Evolutionary conservation across 37 sponge, comb jelly and placozoan species (phyloP).

Genomic region (Tethya wilhelma): DNA sequence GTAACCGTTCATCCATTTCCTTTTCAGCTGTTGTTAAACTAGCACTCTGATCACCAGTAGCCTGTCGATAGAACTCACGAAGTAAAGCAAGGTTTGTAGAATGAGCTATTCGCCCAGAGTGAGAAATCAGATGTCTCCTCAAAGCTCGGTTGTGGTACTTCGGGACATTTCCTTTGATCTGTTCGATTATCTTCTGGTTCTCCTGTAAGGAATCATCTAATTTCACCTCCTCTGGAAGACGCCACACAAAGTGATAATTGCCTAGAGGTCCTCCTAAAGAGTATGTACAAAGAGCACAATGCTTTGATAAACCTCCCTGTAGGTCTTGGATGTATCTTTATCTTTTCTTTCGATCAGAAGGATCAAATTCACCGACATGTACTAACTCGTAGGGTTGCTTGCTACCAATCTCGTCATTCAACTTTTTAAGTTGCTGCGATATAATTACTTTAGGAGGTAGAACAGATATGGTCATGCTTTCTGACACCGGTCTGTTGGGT

Average conservation of each 20-base stretch:
- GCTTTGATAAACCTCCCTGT: slow-evolving; percentile 9
- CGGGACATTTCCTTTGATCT: slow-evolving; percentile 28
- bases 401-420: too few species aligned
- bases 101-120: slow-evolving; percentile 27
- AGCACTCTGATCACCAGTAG: background rate
- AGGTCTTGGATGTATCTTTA: background rate
- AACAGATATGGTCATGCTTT: too few species aligned
- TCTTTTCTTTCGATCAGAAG: background rate
- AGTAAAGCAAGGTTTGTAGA: background rate
- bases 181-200: slow-evolving; percentile 22
- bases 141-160: slow-evolving; percentile 27
- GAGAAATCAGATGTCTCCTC: slow-evolving; percentile 28
- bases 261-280: slow-evolving; percentile 43
- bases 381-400: too few species aligned
- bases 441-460: too few species aligned
- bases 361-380: too few species aligned
- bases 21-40: background rate
- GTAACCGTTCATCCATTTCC: slow-evolving; percentile 19
- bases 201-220: slow-evolving; percentile 34
- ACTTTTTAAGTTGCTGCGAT: too few species aligned
- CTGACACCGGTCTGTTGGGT: too few species aligned
- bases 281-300: slow-evolving; percentile 34
- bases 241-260: slow-evolving; percentile 41
- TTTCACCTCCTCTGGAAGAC: slow-evolving; percentile 33
- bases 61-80: background rate